Evolutionary conservation across 2,113 vertebrate genomes (phyloP).

Genomic region (Mohoua ochrocephala): DNA sequence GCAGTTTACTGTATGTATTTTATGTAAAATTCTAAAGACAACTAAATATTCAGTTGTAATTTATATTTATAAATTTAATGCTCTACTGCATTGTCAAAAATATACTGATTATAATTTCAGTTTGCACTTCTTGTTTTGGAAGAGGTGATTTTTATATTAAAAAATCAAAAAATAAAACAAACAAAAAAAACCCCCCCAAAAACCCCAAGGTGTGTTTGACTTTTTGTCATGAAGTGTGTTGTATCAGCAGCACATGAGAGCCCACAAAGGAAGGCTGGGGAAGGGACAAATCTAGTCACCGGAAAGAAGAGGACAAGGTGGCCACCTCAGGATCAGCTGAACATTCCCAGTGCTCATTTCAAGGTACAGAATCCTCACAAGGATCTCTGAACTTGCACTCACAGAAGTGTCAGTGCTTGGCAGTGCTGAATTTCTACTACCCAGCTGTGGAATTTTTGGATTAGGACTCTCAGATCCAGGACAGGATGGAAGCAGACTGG

Average conservation of each 20-base stretch:
- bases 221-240: neutral
- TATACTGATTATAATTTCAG: neutral
- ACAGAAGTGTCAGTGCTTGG: neutral
- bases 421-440: neutral
- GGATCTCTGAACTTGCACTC: neutral
- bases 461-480: neutral
- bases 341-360: neutral
- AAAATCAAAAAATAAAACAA: neutral
- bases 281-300: neutral
- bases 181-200: neutral
- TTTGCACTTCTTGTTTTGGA: constrained; percentile 21
- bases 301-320: neutral
- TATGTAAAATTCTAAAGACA: neutral
- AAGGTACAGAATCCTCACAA: neutral
- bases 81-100: neutral
- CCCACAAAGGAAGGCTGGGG: neutral
- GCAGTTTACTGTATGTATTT: constrained; percentile 44
- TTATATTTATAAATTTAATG: neutral
- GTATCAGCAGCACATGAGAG: neutral
- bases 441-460: neutral
- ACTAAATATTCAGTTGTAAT: neutral
- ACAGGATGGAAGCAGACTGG: neutral
- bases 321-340: neutral
- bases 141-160: neutral
- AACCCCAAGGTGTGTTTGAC: neutral